Evolutionary conservation across 2,113 vertebrate species (phyloP).

Genomic region (human (Homo sapiens)): GRCh38 chr7:132692501-132693000

Average conservation of each 20-base stretch:
- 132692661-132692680: not conserved
- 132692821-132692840: rapidly evolving
- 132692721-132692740: not conserved
- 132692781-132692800: rapidly evolving
- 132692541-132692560: too few relatives aligned
- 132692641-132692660: too few relatives aligned
- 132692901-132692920: not conserved
- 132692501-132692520: too few relatives aligned
- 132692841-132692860: not conserved
- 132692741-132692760: not conserved
- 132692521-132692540: too few relatives aligned
- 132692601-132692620: too few relatives aligned
- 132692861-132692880: not conserved
- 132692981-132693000: not conserved
- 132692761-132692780: not conserved
- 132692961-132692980: not conserved
- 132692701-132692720: not conserved
- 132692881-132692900: not conserved
- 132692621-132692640: too few relatives aligned
- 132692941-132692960: too few relatives aligned
- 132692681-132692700: rapidly evolving
- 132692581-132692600: too few relatives aligned
- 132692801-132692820: rapidly evolving
- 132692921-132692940: not conserved
- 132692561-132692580: too few relatives aligned